Conservation (phyloP, 2,888 invertebrate species). For the Lasioglossum zephyrum region DNA sequence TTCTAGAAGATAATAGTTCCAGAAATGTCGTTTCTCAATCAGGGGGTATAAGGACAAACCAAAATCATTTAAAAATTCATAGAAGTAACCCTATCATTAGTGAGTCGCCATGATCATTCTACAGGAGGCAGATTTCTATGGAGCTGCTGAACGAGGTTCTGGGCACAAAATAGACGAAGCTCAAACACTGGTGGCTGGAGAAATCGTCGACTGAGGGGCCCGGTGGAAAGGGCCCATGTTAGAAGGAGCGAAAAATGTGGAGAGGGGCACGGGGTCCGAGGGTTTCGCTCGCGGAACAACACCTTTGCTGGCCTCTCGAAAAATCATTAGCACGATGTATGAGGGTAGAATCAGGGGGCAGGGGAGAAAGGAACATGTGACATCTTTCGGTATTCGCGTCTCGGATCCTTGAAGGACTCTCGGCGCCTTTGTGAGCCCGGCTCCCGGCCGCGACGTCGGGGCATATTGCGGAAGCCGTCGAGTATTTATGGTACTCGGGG, state of each 20-base stretch:
- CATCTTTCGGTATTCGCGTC: conserved; percentile 55
- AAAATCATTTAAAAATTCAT: not conserved
- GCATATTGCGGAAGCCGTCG: conserved; percentile 79
- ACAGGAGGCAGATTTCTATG: not conserved
- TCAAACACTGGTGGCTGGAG: not conserved
- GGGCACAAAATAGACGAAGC: not conserved
- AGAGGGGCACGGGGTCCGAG: not conserved
- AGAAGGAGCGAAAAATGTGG: not conserved
- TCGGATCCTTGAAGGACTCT: conserved; percentile 55
- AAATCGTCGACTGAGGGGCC: not conserved
- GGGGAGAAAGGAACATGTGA: conserved; percentile 19
- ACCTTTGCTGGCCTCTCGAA: conserved; percentile 33
- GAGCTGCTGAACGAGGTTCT: not conserved
- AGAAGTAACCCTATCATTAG: not conserved
- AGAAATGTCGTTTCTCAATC: not conserved
- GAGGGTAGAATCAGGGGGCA: not conserved
- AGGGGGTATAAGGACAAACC: not conserved
- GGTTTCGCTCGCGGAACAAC: conserved; percentile 34
- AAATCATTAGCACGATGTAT: conserved; percentile 30
- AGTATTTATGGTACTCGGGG: conserved; percentile 81
- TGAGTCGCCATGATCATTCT: too few species aligned
- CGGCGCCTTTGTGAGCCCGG: conserved; percentile 60
- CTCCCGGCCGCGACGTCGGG: conserved; percentile 41
- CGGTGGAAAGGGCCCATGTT: not conserved
- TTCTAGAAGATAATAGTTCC: not conserved